These are phyloP conservation scores for Otolemur garnettii DNA, from an alignment of 2,113 vertebrate genomes.

Conservation along the genomic window DNA sequence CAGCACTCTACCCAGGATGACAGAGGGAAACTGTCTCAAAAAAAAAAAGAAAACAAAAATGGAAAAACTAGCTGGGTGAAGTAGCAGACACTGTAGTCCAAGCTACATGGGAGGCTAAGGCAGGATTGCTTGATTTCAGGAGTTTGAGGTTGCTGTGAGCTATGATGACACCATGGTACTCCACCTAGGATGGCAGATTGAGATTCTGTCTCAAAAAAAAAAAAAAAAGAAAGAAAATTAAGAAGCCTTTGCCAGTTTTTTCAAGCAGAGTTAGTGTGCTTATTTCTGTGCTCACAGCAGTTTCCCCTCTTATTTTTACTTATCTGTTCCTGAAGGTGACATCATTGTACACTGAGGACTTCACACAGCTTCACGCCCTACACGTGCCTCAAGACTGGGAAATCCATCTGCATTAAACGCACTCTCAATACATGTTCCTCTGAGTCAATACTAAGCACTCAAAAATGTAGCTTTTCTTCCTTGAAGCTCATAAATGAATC, in stretches of 20 bases:
- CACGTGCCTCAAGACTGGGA: background rate
- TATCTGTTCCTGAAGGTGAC: background rate
- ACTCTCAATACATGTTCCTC: background rate
- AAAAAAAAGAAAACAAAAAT: too few species aligned
- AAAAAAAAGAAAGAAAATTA: too few species aligned
- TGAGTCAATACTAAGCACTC: background rate
- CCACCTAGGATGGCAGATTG: too few species aligned
- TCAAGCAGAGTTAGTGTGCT: background rate
- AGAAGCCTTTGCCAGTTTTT: background rate
- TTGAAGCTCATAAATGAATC: background rate
- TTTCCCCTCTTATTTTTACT: constrained; percentile 39
- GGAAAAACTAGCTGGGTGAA: too few species aligned
- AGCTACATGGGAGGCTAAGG: too few species aligned
- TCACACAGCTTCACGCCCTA: background rate
- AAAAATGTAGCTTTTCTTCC: background rate
- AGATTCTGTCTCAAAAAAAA: too few species aligned
- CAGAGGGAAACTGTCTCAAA: too few species aligned
- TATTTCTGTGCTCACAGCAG: background rate
- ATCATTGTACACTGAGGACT: background rate
- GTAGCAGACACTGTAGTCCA: too few species aligned
- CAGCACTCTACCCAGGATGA: too few species aligned
- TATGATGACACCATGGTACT: too few species aligned
- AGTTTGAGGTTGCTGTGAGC: too few species aligned
- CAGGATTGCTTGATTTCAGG: too few species aligned
- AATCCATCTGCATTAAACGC: background rate